These are phyloP conservation scores for Anomalospiza imberbis DNA, from an alignment of 2,797 vertebrate species.

Conservation along the genomic window DNA sequence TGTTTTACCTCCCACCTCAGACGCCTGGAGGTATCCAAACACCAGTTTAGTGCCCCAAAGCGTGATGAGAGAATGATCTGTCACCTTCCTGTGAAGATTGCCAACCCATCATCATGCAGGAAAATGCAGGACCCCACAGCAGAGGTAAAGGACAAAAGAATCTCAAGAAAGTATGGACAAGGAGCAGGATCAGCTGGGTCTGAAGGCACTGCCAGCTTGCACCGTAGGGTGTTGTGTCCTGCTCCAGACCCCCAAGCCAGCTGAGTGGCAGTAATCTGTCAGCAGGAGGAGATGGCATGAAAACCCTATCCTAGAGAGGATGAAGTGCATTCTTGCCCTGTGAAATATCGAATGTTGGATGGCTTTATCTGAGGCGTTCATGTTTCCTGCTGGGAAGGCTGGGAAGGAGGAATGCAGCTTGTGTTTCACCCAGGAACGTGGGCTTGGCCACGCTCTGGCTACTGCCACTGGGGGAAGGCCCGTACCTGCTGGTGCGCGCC, in stretches of 20 bases:
- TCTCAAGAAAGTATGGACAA: background rate
- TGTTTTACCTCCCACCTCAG: background rate
- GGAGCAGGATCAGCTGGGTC: background rate
- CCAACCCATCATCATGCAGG: accelerated
- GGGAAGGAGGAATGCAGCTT: background rate
- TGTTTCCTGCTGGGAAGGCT: background rate
- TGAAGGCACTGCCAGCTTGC: background rate
- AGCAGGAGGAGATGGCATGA: background rate
- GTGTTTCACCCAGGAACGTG: background rate
- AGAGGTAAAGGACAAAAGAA: background rate
- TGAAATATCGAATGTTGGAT: accelerated
- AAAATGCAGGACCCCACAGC: accelerated
- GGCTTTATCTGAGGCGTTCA: background rate
- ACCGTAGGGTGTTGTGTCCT: accelerated
- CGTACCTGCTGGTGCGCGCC: background rate
- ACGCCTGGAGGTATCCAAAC: background rate
- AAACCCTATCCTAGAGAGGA: background rate
- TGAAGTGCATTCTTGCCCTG: background rate
- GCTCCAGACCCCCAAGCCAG: background rate
- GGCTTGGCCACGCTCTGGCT: background rate
- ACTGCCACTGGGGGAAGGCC: background rate
- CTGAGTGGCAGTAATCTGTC: background rate
- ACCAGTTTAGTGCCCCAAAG: background rate
- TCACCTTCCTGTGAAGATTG: background rate
- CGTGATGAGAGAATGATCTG: accelerated